Evolutionary conservation across 2,797 vertebrate species (phyloP).

Genomic region (Clarias platycephalus): DNA sequence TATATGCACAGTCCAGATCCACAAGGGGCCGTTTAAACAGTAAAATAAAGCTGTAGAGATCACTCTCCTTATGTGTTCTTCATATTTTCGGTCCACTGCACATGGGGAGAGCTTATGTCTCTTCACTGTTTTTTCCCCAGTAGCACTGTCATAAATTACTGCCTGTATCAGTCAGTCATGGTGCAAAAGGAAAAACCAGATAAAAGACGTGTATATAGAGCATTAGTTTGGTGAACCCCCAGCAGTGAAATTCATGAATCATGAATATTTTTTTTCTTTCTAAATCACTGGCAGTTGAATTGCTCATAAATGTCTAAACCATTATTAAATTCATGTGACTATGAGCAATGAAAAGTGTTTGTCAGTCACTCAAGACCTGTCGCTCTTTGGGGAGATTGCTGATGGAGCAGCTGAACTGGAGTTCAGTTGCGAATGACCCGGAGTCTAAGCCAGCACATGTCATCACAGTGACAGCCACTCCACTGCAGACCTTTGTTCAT

Average conservation of each 20-base stretch:
- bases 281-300: conserved; percentile 7
- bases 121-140: background rate
- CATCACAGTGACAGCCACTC: conserved; percentile 23
- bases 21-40: background rate
- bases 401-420: conserved; percentile 44
- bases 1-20: background rate
- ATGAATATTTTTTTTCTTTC: background rate
- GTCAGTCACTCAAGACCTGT: background rate
- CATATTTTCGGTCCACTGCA: background rate
- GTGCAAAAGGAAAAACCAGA: background rate
- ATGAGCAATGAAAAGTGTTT: conserved; percentile 4
- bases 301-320: conserved; percentile 11
- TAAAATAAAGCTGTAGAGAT: background rate
- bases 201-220: background rate
- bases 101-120: background rate
- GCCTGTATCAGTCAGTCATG: background rate
- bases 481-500: conserved; percentile 25
- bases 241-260: conserved; percentile 23
- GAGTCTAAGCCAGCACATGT: conserved; percentile 25
- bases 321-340: background rate
- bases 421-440: conserved; percentile 28
- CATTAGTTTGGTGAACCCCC: background rate
- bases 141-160: background rate
- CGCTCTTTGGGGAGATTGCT: conserved; percentile 13
- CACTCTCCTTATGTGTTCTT: background rate